Conservation (phyloP, 2,797 vertebrate genomes). For the Trachurus trachurus region DNA sequence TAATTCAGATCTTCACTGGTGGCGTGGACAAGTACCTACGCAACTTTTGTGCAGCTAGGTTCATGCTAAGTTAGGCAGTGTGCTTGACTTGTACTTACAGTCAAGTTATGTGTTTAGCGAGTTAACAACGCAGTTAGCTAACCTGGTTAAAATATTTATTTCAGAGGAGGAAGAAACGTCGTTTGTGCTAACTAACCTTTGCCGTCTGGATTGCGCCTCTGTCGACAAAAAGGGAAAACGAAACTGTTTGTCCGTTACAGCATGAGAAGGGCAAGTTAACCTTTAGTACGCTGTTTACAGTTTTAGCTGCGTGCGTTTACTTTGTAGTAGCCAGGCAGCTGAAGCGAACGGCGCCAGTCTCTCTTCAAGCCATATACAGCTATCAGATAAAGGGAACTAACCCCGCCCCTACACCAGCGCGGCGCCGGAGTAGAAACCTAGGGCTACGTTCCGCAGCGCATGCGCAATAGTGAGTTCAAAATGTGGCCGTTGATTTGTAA, state of each 20-base stretch:
- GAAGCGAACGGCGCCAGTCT: background rate
- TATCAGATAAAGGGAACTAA: rapidly evolving
- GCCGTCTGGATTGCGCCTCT: background rate
- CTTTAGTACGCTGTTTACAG: slow-evolving; percentile 33
- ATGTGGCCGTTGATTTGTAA: slow-evolving; percentile 40
- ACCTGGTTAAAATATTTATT: background rate
- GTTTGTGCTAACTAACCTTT: slow-evolving; percentile 46
- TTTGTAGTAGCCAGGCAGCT: rapidly evolving
- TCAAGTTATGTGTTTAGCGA: background rate
- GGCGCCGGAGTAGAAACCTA: rapidly evolving
- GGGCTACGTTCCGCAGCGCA: background rate
- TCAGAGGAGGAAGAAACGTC: background rate
- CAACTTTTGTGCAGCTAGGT: slow-evolving; percentile 46
- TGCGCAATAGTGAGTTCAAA: slow-evolving; percentile 26
- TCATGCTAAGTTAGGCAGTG: background rate
- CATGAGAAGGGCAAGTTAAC: slow-evolving; percentile 32
- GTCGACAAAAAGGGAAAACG: background rate
- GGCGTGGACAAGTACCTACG: background rate
- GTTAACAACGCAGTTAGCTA: background rate
- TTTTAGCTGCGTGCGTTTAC: background rate
- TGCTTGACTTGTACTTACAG: background rate
- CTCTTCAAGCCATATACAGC: rapidly evolving
- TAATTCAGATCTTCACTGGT: background rate
- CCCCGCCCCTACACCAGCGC: background rate
- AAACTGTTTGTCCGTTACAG: background rate